Evolutionary conservation across 2,888 invertebrate species (phyloP), one percentile per base, ranked within the genome.

Genomic region (Keiferia lycopersicella): DNA sequence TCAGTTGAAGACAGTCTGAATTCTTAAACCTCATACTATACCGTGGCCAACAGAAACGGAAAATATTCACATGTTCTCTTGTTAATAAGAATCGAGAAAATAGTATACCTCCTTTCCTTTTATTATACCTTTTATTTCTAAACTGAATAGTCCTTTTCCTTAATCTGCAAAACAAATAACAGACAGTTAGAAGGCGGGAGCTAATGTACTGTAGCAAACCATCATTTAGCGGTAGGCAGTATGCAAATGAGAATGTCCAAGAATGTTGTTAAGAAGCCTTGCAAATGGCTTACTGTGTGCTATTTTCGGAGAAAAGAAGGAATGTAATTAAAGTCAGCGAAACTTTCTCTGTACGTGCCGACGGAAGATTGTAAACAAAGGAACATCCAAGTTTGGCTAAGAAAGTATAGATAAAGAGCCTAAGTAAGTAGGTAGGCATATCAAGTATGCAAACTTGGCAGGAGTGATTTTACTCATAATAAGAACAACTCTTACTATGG

Each of bases 161-260:
- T n/a, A n/a, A n/a, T n/a, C n/a, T 6, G 14, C 41, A 14, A 41
- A 41, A 45, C 6, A 45, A n/a, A 45, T 1, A 45, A 16, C n/a
- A 45, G 30, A 2, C 6, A 30, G 6, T 30, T 4, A 30, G 30
- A 4, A 6, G 30, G 30, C 30, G 30, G 30, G 30, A 30, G 30
- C 2, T 30, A 30, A 4, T 30, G 6, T 30, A 34, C 4, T 34
- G 34, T 34, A 34, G 16, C 8, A 45, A 45, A 45, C 11, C 45
- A 16, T 3, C 22, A 14, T 53, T 53, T 14, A 53, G 26, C 26
- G 22, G 51, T 10, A 11, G 12, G 51, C 20, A 3, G 22, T 22
- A 53, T 53, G 51, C 26, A 53, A 53, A 53, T 53, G 51, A 53
- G 51, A 11, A 14, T 53, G 22, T 22, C 51, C 12, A 53, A 26